Conservation (phyloP, 2,113 vertebrate species). For the Nanorana parkeri region DNA sequence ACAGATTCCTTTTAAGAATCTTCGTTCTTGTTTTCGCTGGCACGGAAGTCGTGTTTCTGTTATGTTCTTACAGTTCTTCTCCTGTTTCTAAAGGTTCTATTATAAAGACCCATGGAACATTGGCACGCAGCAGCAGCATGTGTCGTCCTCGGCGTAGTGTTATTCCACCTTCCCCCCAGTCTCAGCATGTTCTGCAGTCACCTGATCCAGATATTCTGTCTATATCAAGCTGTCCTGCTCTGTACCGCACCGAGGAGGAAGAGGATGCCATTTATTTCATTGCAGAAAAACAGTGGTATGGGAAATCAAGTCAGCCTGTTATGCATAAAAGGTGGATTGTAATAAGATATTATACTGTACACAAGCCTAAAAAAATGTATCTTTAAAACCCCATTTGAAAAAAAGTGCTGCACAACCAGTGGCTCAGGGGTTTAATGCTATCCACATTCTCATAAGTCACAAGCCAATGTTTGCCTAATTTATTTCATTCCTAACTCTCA, state of each 20-base stretch:
- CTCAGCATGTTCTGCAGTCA: slow-evolving; percentile 81
- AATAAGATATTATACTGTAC: too few relatives aligned
- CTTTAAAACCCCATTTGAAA: slow-evolving; percentile 44
- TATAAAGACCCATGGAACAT: slow-evolving; percentile 74
- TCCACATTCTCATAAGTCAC: too few relatives aligned
- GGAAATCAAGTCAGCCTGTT: slow-evolving; percentile 37
- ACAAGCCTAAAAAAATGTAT: too few relatives aligned
- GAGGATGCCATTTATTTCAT: slow-evolving; percentile 93
- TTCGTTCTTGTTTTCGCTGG: too few relatives aligned
- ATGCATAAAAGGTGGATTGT: slow-evolving; percentile 18
- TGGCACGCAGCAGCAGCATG: slow-evolving; percentile 90
- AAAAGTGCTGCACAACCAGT: slow-evolving; percentile 13
- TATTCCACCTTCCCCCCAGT: slow-evolving; percentile 82
- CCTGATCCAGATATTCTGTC: slow-evolving; percentile 95
- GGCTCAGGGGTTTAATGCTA: background rate
- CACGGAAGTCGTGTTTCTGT: too few relatives aligned
- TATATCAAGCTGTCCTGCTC: slow-evolving; percentile 88
- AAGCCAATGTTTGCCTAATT: too few relatives aligned
- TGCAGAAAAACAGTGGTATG: slow-evolving; percentile 92
- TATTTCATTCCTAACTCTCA: too few relatives aligned
- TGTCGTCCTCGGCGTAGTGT: slow-evolving; percentile 91
- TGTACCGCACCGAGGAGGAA: slow-evolving; percentile 88
- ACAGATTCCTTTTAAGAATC: too few relatives aligned
- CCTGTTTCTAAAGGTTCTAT: slow-evolving; percentile 72
- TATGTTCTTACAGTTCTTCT: background rate